Evolutionary conservation across 1,140 invertebrate genomes (phyloP).

Genomic region (Drosophila pectinifera): DNA sequence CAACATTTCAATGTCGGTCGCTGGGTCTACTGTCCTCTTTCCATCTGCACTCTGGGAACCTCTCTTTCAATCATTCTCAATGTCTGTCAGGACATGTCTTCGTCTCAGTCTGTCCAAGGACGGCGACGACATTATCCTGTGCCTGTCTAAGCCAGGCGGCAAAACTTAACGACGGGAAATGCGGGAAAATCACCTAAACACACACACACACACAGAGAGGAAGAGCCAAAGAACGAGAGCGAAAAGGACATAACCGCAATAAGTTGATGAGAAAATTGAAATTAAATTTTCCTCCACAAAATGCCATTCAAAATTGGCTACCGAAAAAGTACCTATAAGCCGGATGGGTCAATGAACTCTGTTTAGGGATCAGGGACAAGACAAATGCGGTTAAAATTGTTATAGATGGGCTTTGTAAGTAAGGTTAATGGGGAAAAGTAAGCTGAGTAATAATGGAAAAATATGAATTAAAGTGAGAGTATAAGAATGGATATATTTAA

Average conservation of each 20-base stretch:
- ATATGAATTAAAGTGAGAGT: no score
- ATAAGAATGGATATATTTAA: no score
- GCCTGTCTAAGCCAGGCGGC: slow-evolving; percentile 41
- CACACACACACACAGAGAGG: neutral
- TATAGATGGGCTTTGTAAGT: neutral
- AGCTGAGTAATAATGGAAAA: neutral
- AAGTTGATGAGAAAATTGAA: slow-evolving; percentile 69
- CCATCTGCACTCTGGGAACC: slow-evolving; percentile 9
- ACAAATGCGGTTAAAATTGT: slow-evolving; percentile 5
- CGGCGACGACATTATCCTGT: slow-evolving; percentile 62
- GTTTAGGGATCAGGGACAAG: neutral
- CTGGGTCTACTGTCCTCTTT: slow-evolving; percentile 16
- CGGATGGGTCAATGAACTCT: slow-evolving; percentile 49
- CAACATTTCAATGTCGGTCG: slow-evolving; percentile 77
- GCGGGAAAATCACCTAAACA: slow-evolving; percentile 44
- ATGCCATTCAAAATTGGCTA: slow-evolving; percentile 58
- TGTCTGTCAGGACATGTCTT: slow-evolving; percentile 28
- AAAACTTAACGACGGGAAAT: slow-evolving; percentile 62
- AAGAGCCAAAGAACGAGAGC: slow-evolving; percentile 4
- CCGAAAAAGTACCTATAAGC: slow-evolving; percentile 56
- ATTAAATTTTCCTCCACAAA: slow-evolving; percentile 68
- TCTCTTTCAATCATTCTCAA: slow-evolving; percentile 49
- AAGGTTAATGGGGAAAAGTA: neutral
- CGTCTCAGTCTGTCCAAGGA: slow-evolving; percentile 41
- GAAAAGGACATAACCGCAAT: slow-evolving; percentile 27